Percentiles rank a stretch among this genome's conserved stretches.
Conservation (phyloP, 2,797 vertebrate species). For the Champsocephalus esox region DNA sequence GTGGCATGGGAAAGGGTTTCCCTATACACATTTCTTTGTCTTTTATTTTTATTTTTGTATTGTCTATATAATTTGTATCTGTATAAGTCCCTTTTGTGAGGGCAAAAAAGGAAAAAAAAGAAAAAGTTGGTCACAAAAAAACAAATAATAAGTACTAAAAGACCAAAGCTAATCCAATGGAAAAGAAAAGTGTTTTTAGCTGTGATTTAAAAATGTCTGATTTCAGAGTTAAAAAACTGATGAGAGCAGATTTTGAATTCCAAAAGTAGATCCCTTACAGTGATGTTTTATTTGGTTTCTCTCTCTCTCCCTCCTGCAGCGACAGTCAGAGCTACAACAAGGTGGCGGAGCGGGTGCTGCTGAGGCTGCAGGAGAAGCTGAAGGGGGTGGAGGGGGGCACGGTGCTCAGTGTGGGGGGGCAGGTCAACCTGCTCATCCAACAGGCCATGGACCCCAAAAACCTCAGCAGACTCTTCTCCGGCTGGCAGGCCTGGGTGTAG, state of each 20-base stretch:
- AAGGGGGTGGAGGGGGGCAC: conserved; percentile 97
- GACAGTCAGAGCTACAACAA: conserved; percentile 95
- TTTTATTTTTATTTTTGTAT: too few relatives aligned
- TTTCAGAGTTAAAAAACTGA: too few relatives aligned
- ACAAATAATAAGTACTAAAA: too few relatives aligned
- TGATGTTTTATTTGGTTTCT: background rate
- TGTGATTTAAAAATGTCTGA: too few relatives aligned
- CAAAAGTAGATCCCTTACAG: background rate
- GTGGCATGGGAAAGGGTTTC: too few relatives aligned
- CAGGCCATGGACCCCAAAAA: conserved; percentile 98
- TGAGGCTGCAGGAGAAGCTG: conserved; percentile 97
- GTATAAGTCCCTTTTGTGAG: too few relatives aligned
- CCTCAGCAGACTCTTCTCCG: conserved; percentile 92
- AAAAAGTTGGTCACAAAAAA: too few relatives aligned
- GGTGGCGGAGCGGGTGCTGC: conserved; percentile 95
- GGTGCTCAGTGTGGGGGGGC: conserved; percentile 93
- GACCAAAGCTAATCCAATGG: too few relatives aligned
- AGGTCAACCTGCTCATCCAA: conserved; percentile 98
- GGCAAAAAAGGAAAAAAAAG: too few relatives aligned
- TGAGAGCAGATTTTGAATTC: background rate
- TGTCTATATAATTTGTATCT: too few relatives aligned
- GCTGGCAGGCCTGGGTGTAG: conserved; percentile 97
- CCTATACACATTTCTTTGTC: too few relatives aligned
- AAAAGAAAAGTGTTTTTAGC: too few relatives aligned
- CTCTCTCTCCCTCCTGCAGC: conserved; percentile 63